These are phyloP conservation scores for Carduelis carduelis DNA, from an alignment of 2,797 vertebrate species.

Conservation along the genomic window DNA sequence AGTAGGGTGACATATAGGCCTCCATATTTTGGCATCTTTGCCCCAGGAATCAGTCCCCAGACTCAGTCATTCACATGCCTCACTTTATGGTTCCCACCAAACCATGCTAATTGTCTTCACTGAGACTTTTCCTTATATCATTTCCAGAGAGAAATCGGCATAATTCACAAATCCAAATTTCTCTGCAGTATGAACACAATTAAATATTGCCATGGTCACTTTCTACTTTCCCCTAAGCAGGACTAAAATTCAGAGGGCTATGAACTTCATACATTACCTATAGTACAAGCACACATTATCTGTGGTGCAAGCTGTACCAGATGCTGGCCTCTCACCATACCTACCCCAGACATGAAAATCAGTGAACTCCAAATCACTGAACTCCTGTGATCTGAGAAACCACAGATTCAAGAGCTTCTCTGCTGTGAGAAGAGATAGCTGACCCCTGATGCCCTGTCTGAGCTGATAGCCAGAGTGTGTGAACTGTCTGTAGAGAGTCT, in stretches of 20 bases:
- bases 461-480: neutral
- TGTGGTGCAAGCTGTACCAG: neutral
- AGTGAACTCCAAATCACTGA: neutral
- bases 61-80: neutral
- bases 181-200: neutral
- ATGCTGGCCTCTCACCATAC: neutral
- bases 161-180: neutral
- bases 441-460: neutral
- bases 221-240: neutral
- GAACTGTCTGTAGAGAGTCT: neutral
- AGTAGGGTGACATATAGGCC: neutral
- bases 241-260: neutral
- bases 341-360: neutral
- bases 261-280: neutral
- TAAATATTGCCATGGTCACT: neutral
- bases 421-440: neutral
- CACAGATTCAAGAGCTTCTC: neutral
- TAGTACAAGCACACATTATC: fast-evolving
- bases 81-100: neutral
- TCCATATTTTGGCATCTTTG: neutral
- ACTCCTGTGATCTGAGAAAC: neutral
- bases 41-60: neutral
- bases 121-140: neutral
- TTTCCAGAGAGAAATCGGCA: neutral
- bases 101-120: neutral